Evolutionary conservation across 2,888 invertebrate genomes (phyloP), one percentile per base, ranked within the genome.

Genomic region (Ceriagrion tenellum): DNA sequence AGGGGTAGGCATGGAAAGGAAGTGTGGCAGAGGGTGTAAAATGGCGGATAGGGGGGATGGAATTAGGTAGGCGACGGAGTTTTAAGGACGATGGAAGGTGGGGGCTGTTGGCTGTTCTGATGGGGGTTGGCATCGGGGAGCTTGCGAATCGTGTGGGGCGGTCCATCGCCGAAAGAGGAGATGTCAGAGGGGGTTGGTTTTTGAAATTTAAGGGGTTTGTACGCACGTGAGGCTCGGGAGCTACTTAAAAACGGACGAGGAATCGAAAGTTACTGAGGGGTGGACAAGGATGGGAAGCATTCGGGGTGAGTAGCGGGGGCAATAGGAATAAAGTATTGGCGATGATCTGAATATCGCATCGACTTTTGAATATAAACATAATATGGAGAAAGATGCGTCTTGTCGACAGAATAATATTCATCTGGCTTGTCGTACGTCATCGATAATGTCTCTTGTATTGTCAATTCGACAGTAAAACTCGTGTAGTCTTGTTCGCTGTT

Each of bases 11-110:
- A 20, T 6, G 59, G 35, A 35, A 23, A 16, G 35, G 47, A 20
- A 35, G 30, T 8, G 35, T 30, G 59, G 59, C 59, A 35, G 56
- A 3, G 91, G 63, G 23, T 20, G 93, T 35, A 47, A n/a, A 16
- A 63, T 59, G 40, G 55, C 20, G 63, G 10, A 13, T 6, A 30
- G 4, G 81, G 35, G 13, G 90, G 26, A 18, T 18, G 20, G 90
- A 30, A 69, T 89, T 89, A 93, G 88, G 59, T 95, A 95, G 89
- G 91, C 90, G 95, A 47, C n/a, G 20, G 35, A 47, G 47, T 47
- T 47, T 47, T 47, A 8, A 47, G 47, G 47, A 47, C 47, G 47
- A 8, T 47, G 8, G 47, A 47, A 30, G 30, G 56, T 3, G 56
- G 30, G n/a, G 55, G 47, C 2, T 47, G 47, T 47, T 47, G 47